phyloP scores from a whole-genome alignment of 1,140 invertebrate species.

The Caenorhabditis brenneri region DNA sequence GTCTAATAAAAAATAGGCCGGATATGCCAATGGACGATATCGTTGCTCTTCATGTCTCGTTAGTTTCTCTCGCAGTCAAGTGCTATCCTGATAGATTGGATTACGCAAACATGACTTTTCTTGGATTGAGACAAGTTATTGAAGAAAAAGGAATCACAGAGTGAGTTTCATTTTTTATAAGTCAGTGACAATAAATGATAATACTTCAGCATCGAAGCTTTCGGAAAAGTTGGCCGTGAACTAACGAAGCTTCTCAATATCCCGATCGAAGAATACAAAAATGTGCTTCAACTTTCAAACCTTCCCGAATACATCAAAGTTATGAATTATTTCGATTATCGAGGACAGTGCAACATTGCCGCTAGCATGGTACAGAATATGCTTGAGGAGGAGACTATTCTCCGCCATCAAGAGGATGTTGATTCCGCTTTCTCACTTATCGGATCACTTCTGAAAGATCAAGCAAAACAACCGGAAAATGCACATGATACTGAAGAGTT shows the following conservation, averaged over 20 bases:
- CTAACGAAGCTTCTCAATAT: conserved; percentile 89
- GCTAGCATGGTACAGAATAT: conserved; percentile 83
- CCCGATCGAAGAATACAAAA: conserved; percentile 89
- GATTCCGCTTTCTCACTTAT: conserved; percentile 81
- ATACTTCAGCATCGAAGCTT: conserved; percentile 72
- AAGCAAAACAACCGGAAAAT: conserved; percentile 78
- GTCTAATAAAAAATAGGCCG: conserved; percentile 79
- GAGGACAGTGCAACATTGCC: conserved; percentile 84
- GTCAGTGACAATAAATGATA: no score
- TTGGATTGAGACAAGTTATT: conserved; percentile 85
- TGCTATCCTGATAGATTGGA: conserved; percentile 92
- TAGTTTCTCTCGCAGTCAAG: conserved; percentile 91
- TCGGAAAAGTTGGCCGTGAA: conserved; percentile 86
- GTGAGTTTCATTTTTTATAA: conserved; percentile 75
- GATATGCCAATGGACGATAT: conserved; percentile 96
- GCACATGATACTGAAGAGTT: conserved; percentile 81
- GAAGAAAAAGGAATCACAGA: conserved; percentile 80
- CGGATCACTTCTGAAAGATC: conserved; percentile 85
- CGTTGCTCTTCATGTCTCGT: conserved; percentile 87
- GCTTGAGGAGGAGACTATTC: conserved; percentile 80
- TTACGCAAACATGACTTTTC: conserved; percentile 92
- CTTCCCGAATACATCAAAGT: conserved; percentile 52
- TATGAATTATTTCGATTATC: conserved; percentile 83
- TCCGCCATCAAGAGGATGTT: conserved; percentile 85
- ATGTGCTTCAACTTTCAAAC: conserved; percentile 74